A percentile compares a stretch with the other conserved stretches of the same genome.
phyloP scores from a whole-genome alignment of 2,797 vertebrate species.

The Oryzias sinensis region DNA sequence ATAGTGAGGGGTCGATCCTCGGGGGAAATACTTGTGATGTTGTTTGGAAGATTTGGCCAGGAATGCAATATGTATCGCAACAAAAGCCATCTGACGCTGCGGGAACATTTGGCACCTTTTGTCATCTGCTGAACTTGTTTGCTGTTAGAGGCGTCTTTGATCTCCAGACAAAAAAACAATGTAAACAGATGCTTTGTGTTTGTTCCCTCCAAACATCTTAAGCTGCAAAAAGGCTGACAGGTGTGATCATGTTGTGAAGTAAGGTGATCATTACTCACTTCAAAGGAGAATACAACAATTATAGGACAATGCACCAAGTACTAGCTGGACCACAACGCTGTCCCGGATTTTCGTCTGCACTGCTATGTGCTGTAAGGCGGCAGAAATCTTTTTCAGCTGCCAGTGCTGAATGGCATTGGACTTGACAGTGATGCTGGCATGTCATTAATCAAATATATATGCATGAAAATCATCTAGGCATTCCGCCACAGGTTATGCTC shows the following conservation, averaged over 20 bases:
- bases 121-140: slow-evolving; percentile 71
- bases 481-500: slow-evolving; percentile 66
- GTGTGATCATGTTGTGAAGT: slow-evolving; percentile 43
- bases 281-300: slow-evolving; percentile 44
- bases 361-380: slow-evolving; percentile 52
- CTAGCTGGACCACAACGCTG: slow-evolving; percentile 26
- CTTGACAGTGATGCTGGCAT: slow-evolving; percentile 68
- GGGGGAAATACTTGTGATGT: slow-evolving; percentile 71
- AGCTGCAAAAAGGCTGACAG: slow-evolving; percentile 59
- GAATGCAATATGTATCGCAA: slow-evolving; percentile 62
- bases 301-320: slow-evolving; percentile 52
- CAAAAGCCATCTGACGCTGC: slow-evolving; percentile 65
- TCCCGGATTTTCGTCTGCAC: slow-evolving; percentile 32
- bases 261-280: slow-evolving; percentile 61
- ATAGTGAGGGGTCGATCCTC: slow-evolving; percentile 51
- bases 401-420: slow-evolving; percentile 71
- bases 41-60: slow-evolving; percentile 53
- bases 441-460: slow-evolving; percentile 78
- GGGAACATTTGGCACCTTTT: slow-evolving; percentile 71
- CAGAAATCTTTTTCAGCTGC: slow-evolving; percentile 54
- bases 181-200: slow-evolving; percentile 62
- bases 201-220: slow-evolving; percentile 53
- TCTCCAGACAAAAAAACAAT: slow-evolving; percentile 54
- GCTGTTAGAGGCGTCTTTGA: slow-evolving; percentile 62
- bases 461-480: slow-evolving; percentile 67